Percentiles rank a stretch among this genome's conserved stretches.
Conservation (phyloP, 2,113 vertebrate species). For the Corythornis vintsioides region DNA sequence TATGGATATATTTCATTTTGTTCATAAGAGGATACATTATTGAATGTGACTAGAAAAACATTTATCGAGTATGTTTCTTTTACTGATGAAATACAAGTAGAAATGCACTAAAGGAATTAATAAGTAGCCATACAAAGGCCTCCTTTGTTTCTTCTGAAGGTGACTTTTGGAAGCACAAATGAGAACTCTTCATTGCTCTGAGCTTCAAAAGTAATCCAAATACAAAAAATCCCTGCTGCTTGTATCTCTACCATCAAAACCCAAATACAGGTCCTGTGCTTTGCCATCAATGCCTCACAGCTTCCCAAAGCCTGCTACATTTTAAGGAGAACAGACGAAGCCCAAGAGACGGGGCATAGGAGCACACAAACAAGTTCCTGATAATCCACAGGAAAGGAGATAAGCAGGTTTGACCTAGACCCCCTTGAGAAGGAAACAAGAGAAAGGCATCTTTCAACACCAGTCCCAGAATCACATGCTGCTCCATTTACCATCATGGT, state of each 20-base stretch:
- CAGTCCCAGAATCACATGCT: neutral
- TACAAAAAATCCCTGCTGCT: neutral
- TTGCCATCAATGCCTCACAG: neutral
- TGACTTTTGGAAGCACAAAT: neutral
- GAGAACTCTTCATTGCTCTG: neutral
- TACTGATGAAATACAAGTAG: neutral
- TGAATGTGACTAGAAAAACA: slow-evolving; percentile 19
- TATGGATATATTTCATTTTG: slow-evolving; percentile 2
- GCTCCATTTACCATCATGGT: neutral
- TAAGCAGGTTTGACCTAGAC: neutral
- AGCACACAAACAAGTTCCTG: neutral
- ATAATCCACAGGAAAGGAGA: slow-evolving; percentile 29
- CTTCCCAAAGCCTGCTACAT: neutral
- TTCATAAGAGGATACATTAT: neutral
- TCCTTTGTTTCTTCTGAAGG: neutral
- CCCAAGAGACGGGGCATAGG: neutral
- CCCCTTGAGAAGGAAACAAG: neutral
- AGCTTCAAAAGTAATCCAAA: neutral
- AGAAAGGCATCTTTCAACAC: slow-evolving; percentile 33
- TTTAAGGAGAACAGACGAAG: neutral
- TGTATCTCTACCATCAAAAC: slow-evolving; percentile 13
- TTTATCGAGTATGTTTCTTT: neutral
- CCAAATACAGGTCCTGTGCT: neutral
- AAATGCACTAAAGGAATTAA: neutral
- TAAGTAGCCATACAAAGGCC: neutral